Conservation (phyloP, 2,797 vertebrate genomes). For the Sebastes elongatus region DNA sequence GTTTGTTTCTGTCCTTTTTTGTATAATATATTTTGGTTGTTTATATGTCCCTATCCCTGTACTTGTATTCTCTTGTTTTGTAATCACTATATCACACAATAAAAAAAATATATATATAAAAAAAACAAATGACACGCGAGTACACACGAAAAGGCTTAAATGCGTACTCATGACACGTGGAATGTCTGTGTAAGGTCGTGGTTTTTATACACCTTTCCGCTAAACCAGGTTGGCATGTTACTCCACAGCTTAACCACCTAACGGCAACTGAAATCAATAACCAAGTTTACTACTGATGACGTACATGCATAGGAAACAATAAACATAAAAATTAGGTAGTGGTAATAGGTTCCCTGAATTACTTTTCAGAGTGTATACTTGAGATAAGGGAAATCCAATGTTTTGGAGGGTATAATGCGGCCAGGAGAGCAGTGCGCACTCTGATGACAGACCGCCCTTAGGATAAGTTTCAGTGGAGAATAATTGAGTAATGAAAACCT, state of each 20-base stretch:
- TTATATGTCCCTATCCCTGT: no score
- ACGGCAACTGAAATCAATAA: neutral
- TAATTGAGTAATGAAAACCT: slow-evolving; percentile 67
- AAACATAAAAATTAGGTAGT: neutral
- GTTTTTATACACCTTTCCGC: no score
- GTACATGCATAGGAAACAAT: neutral
- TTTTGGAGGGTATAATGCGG: slow-evolving; percentile 20
- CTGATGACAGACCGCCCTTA: slow-evolving; percentile 49
- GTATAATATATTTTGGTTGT: no score
- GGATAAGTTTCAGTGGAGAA: slow-evolving; percentile 47
- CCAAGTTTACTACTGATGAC: neutral
- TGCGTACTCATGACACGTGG: no score
- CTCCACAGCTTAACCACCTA: neutral
- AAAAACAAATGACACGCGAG: no score
- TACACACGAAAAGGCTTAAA: no score
- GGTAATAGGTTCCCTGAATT: neutral
- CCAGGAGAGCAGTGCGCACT: slow-evolving; percentile 13
- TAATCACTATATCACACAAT: no score
- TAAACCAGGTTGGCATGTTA: neutral
- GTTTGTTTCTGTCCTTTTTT: no score
- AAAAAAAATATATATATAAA: no score
- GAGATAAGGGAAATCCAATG: slow-evolving; percentile 32
- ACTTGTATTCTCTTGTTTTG: no score
- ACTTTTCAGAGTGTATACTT: neutral
- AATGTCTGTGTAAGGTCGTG: no score